Evolutionary conservation across 2,113 vertebrate species (phyloP).

Genomic region (Pan troglodytes): NHGRI_mPanTro3-v2.1_pri NC_072415.2:76879001-76879500

Average conservation of each 20-base stretch:
- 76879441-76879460: not conserved
- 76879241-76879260: not conserved
- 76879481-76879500: not conserved
- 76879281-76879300: not conserved
- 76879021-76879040: not conserved
- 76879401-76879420: not conserved
- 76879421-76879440: not conserved
- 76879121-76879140: not conserved
- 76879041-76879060: not conserved
- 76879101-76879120: not conserved
- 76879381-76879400: not conserved
- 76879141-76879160: not conserved
- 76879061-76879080: not conserved
- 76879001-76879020: not conserved
- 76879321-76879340: not conserved
- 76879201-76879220: not conserved
- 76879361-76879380: not conserved
- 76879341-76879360: not conserved
- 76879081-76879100: not conserved
- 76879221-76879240: not conserved
- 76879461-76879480: not conserved
- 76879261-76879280: too few relatives aligned
- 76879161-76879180: not conserved
- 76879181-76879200: not conserved
- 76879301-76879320: not conserved